phyloP scores from a whole-genome alignment of 2,888 invertebrate species.

The Hartigia nigra region DNA sequence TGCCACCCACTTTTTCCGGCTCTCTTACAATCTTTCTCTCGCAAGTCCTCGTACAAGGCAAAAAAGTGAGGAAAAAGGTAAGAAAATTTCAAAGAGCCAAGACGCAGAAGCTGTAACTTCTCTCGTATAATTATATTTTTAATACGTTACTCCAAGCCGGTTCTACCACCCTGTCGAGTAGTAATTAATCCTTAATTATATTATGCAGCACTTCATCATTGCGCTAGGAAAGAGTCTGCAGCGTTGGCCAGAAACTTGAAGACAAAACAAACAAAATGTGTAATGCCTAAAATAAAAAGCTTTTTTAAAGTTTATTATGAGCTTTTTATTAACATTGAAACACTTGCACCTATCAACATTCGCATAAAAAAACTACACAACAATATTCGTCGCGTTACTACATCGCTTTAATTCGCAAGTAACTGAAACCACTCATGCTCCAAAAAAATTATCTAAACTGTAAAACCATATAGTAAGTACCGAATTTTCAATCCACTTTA shows the following conservation, averaged over 20 bases:
- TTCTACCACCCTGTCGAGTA: neutral
- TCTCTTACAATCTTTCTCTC: neutral
- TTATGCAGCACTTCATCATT: neutral
- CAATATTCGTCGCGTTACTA: neutral
- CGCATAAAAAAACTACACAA: neutral
- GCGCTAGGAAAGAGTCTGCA: neutral
- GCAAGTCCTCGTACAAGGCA: neutral
- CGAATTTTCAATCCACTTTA: neutral
- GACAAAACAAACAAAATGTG: neutral
- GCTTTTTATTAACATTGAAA: neutral
- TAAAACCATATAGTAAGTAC: neutral
- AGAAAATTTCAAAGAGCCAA: neutral
- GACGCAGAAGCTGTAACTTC: neutral
- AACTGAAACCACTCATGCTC: neutral
- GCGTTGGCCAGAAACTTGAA: neutral
- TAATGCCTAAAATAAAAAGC: neutral
- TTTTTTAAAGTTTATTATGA: neutral
- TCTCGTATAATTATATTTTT: neutral
- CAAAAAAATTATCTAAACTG: neutral
- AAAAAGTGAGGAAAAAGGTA: neutral
- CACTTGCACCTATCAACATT: neutral
- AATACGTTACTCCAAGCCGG: neutral
- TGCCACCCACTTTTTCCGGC: neutral
- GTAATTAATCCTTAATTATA: neutral
- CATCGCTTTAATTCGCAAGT: neutral